phyloP scores from a whole-genome alignment of 2,888 invertebrate species.

The Onthophagus sagittarius region DNA sequence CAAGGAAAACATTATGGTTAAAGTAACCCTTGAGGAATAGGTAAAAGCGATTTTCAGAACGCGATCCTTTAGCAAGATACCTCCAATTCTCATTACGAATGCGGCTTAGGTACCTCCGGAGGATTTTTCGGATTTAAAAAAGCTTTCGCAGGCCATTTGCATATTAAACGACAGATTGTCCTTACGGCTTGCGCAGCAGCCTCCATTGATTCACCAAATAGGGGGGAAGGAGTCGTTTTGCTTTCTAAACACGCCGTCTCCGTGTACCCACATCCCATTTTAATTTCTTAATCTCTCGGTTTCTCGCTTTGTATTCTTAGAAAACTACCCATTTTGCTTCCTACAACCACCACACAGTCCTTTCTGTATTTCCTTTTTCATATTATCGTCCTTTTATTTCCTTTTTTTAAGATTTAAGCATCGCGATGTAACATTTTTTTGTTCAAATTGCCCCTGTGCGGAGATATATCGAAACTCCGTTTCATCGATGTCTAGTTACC shows the following conservation, averaged over 20 bases:
- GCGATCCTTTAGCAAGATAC: neutral
- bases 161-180: slow-evolving; percentile 9
- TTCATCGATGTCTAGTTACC: neutral
- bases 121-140: slow-evolving; percentile 8
- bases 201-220: slow-evolving; percentile 1
- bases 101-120: neutral
- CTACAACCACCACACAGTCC: neutral
- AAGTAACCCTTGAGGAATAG: neutral
- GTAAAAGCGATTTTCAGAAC: neutral
- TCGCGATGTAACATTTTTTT: neutral
- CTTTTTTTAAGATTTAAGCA: neutral
- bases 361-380: neutral
- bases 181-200: slow-evolving; percentile 1
- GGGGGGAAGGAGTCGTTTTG: neutral
- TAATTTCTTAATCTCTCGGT: slow-evolving; percentile 7
- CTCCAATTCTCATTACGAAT: slow-evolving; percentile 8
- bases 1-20: neutral
- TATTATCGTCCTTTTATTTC: neutral
- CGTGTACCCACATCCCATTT: slow-evolving; percentile 4
- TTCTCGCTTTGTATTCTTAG: neutral
- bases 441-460: neutral
- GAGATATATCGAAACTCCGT: neutral
- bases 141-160: slow-evolving; percentile 10
- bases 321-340: neutral
- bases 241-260: slow-evolving; percentile 8